Conservation (phyloP, 2,888 invertebrate species). For the Smittia aterrima region DNA sequence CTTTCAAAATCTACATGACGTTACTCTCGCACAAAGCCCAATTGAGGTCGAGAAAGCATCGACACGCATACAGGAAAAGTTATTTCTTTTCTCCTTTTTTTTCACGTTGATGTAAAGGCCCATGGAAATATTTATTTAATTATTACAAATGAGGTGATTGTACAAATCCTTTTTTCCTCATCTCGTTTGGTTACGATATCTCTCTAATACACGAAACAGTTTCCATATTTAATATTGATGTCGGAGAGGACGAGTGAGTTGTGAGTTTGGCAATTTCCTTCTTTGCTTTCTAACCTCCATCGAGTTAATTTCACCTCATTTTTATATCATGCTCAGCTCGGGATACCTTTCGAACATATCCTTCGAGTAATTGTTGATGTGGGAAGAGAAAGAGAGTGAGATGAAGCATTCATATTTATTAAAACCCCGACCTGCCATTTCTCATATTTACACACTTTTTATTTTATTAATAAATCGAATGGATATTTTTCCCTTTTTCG, state of each 20-base stretch:
- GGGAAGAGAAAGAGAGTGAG: background rate
- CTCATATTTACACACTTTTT: conserved; percentile 16
- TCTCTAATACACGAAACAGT: background rate
- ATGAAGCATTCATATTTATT: background rate
- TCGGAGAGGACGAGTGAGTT: background rate
- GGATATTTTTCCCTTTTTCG: background rate
- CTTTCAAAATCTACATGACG: no score
- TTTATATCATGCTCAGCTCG: conserved; percentile 1
- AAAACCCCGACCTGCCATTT: background rate
- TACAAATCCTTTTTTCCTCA: conserved; percentile 13
- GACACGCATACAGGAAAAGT: conserved; percentile 17
- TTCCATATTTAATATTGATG: conserved; percentile 9
- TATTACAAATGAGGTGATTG: conserved; percentile 39
- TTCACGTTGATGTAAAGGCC: background rate
- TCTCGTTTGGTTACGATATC: background rate
- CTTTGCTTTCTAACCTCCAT: conserved; percentile 8
- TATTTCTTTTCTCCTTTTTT: background rate
- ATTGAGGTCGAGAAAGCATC: conserved; percentile 35
- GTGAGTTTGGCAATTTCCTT: background rate
- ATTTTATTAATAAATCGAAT: conserved; percentile 30
- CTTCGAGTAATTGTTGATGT: background rate
- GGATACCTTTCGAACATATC: conserved; percentile 23
- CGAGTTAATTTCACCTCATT: conserved; percentile 28
- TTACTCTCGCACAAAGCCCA: background rate
- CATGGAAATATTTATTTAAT: conserved; percentile 41